Evolutionary conservation across 2,113 vertebrate species (phyloP), one percentile per base, ranked within the genome.

Genomic region (Vimba vimba): DNA sequence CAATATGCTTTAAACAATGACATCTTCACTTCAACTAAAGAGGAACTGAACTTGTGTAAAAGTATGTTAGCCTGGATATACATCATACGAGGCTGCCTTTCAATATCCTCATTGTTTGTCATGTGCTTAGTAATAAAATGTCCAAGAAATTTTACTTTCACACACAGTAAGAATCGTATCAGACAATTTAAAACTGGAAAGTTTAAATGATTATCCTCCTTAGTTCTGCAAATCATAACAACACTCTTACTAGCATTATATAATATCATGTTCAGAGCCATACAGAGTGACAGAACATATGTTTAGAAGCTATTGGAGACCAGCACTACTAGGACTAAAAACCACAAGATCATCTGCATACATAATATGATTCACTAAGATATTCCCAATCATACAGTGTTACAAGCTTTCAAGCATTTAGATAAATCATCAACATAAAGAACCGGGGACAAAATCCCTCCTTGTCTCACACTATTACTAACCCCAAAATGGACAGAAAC

Each of bases 291-390:
- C 39, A 43, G 39, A 27, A 27, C 60, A 64, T 2, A 30, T n/a
- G n/a, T 3, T 66, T 27, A 68, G 15, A 30, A 68, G 64, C 64
- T 68, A 12, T 30, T 68, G 27, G 30, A 30, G 27, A 30, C 27
- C 15, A 68, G 64, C 64, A 68, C 64, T 33, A 2, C 62, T 52
- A 30, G 62, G 62, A 66, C 25, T 66, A 66, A 66, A 66, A 11
- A 30, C 25, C 62, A 66, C 62, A 66, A 66, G 62, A 66, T 66
- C 25, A 66, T 66, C 62, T 66, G 25, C 62, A 66, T 68, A 68
- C 5, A 17, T 68, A 33, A 68, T 68, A 33, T 15, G 62, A 27
- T 30, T 30, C 27, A 30, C 62, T 15, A 66, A 27, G 30, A 30
- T 30, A 66, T 66, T 30, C 0, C 25, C 60, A 27, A 66, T 66